A percentile compares a stretch with the other conserved stretches of the same genome.
Conservation (phyloP, 2,888 invertebrate species). For the Platycheirus albimanus region DNA sequence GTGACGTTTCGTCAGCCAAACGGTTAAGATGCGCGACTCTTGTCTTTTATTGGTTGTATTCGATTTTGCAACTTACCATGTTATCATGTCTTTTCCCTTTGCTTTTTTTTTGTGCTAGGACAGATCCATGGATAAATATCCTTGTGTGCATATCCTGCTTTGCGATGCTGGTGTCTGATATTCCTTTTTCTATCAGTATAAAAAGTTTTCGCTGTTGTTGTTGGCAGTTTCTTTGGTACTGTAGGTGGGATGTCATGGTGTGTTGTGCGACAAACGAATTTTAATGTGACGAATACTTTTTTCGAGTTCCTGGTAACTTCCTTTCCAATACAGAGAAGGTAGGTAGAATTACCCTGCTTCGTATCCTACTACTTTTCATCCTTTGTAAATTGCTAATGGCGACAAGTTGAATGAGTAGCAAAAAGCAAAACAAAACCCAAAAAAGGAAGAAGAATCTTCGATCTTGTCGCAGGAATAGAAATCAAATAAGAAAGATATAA, state of each 20-base stretch:
- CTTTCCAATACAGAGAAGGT: too few relatives aligned
- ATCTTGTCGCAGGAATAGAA: constrained; percentile 61
- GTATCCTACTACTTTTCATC: constrained; percentile 1
- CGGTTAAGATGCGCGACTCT: constrained; percentile 57
- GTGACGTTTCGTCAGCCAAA: constrained; percentile 50
- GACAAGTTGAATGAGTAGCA: constrained; percentile 63
- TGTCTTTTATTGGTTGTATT: constrained; percentile 71
- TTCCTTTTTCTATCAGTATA: constrained; percentile 28
- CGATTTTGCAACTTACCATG: constrained; percentile 61
- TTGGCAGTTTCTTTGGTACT: constrained; percentile 1
- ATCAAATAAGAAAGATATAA: constrained; percentile 59
- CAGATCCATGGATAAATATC: constrained; percentile 15
- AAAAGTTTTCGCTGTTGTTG: constrained; percentile 1
- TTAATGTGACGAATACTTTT: constrained; percentile 68
- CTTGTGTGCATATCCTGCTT: constrained; percentile 39
- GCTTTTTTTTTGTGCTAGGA: background rate
- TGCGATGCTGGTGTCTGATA: constrained; percentile 44
- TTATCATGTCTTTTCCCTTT: constrained; percentile 28
- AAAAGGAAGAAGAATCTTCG: constrained; percentile 59
- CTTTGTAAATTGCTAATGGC: constrained; percentile 55
- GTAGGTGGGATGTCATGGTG: constrained; percentile 20
- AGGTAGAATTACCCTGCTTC: background rate
- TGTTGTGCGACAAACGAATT: constrained; percentile 66
- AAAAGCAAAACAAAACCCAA: too few relatives aligned
- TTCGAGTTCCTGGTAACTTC: background rate